Evolutionary conservation across 2,113 vertebrate species (phyloP).

Genomic region (Cranoglanis bouderius): DNA sequence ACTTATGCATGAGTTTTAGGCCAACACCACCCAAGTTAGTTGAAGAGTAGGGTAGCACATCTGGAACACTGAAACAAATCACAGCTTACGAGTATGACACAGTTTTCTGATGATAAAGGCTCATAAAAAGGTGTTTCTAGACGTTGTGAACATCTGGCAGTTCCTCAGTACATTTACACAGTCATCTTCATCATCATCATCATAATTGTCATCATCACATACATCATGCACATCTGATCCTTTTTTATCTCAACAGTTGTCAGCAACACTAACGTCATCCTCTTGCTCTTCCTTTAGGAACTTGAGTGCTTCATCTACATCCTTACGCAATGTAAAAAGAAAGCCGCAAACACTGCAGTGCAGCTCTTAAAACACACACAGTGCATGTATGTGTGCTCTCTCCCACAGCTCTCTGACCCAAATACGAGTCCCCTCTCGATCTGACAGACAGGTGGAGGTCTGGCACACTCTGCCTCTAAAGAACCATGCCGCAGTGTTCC

Average conservation of each 20-base stretch:
- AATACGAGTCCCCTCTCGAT: conserved; percentile 62
- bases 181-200: neutral
- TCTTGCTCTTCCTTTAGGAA: neutral
- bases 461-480: conserved; percentile 55
- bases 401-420: conserved; percentile 70
- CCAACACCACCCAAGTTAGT: conserved; percentile 28
- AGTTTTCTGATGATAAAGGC: neutral
- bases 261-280: neutral
- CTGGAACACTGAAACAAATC: conserved; percentile 20
- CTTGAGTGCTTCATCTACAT: neutral
- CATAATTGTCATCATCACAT: neutral
- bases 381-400: conserved; percentile 40
- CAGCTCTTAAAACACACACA: conserved; percentile 31
- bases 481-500: conserved; percentile 59
- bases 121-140: neutral
- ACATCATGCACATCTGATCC: neutral
- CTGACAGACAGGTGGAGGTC: conserved; percentile 63
- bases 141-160: neutral
- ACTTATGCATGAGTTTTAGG: conserved; percentile 48
- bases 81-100: neutral
- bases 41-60: neutral
- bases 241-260: neutral
- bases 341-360: conserved; percentile 25
- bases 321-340: neutral
- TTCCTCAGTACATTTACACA: neutral